Base-by-base conservation (phyloP, 2,888 invertebrate species). In the Rosalia funebris region DNA sequence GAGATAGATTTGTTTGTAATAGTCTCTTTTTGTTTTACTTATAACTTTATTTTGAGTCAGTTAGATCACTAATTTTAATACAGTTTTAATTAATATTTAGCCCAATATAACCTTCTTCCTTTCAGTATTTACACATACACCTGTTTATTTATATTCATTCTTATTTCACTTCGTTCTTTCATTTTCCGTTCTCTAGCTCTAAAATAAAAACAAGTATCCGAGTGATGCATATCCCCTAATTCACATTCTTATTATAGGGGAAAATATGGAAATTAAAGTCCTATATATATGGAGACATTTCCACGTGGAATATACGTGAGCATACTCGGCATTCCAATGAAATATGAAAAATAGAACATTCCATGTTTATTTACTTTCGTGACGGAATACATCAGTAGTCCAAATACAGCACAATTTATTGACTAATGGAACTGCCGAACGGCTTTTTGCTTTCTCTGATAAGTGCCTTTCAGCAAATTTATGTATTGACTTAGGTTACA, bases 401-500 rank as follows among this genome's bases (percentile, higher is more conserved):
- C 62, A 65, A 65, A 66, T 61, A 62, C 48, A 39, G 25, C 50
- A 41, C 39, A 70, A 71, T 68, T 72, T 66, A 69, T 65, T 65
- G 66, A 64, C 70, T 71, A 72, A 72, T 72, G 71, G 72, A 70
- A 68, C 63, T 65, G 70, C 65, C 70, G 64, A 59, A 68, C 63
- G 63, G 55, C 63, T 71, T 69, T 71, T 65, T 66, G 60, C 66
- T 65, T 66, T 70, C 68, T 65, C 66, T 56, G 65, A 68, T 71
- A 72, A 74, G 74, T 72, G 74, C 69, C 68, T 72, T 71, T 69
- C 71, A 66, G 63, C 66, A 69, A 71, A 73, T 74, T 74, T 73
- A 72, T 72, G 71, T 74, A 71, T 74, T 72, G 72, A 74, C 69
- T 73, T 70, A 65, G 69, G 71, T 70, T 69, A 68, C 71, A 72